Conservation (phyloP, 2,888 invertebrate genomes). For the Erebia aethiops region DNA sequence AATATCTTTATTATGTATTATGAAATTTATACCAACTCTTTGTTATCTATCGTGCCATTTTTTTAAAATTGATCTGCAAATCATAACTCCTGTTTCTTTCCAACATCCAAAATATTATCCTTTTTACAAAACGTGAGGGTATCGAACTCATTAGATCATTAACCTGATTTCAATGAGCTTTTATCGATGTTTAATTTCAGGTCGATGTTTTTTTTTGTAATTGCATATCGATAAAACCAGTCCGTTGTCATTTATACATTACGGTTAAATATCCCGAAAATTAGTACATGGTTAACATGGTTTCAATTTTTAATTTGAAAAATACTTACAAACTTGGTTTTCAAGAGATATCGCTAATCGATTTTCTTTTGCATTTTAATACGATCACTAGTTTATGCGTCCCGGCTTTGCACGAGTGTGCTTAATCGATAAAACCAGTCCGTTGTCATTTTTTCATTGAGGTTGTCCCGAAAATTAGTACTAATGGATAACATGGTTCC, state of each 20-base stretch:
- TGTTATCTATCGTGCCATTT: too few relatives aligned
- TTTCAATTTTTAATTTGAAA: conserved; percentile 1
- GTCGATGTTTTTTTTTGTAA: background rate
- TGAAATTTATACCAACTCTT: too few relatives aligned
- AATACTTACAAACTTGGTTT: background rate
- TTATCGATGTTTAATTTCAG: background rate
- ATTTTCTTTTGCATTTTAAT: background rate
- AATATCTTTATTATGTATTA: too few relatives aligned
- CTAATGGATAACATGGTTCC: background rate
- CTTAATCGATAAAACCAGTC: background rate
- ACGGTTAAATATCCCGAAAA: background rate
- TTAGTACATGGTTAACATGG: background rate
- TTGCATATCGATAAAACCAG: background rate
- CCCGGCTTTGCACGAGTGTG: too few relatives aligned
- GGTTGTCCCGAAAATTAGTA: background rate
- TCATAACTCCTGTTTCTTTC: too few relatives aligned
- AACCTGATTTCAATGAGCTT: background rate
- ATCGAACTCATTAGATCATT: conserved; percentile 1
- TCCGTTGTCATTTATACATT: background rate
- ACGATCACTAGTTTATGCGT: too few relatives aligned
- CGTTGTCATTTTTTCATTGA: background rate
- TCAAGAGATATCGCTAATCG: background rate
- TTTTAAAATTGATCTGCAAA: too few relatives aligned
- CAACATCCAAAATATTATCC: background rate
- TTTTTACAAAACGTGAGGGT: background rate